These are phyloP conservation scores for Drosophila pectinifera DNA, from an alignment of 1,140 invertebrate species.

Conservation along the genomic window DNA sequence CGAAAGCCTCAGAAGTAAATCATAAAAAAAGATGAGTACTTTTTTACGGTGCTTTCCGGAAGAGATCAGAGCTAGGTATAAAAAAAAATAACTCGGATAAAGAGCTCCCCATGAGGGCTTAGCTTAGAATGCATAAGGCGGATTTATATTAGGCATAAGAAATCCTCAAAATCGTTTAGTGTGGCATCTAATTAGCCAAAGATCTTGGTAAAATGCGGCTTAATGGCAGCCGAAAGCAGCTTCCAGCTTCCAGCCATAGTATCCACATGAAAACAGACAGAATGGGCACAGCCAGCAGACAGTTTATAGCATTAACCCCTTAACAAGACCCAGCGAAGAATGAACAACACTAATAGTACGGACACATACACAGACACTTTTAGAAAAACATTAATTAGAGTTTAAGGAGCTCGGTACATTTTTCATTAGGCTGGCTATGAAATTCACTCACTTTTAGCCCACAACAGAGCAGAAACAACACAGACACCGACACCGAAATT, in stretches of 20 bases:
- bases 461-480: constrained; percentile 22
- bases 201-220: constrained; percentile 23
- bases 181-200: constrained; percentile 70
- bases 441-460: constrained; percentile 59
- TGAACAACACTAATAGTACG: constrained; percentile 13
- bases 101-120: neutral
- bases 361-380: constrained; percentile 51
- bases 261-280: constrained; percentile 57
- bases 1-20: constrained; percentile 42
- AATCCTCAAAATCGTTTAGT: constrained; percentile 72
- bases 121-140: constrained; percentile 57
- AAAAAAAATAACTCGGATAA: neutral
- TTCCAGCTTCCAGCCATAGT: neutral
- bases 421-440: constrained; percentile 63
- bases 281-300: constrained; percentile 72
- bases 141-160: constrained; percentile 67
- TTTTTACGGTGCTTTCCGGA: constrained; percentile 70
- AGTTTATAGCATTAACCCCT: constrained; percentile 58
- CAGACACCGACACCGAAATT: constrained; percentile 57
- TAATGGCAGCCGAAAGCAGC: constrained; percentile 1
- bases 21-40: constrained; percentile 63
- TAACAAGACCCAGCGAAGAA: constrained; percentile 36
- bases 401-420: constrained; percentile 70
- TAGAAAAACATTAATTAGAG: constrained; percentile 76
- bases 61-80: constrained; percentile 42